These are phyloP conservation scores for Bellardia bayeri DNA, from an alignment of 2,888 invertebrate genomes.

Conservation along the genomic window DNA sequence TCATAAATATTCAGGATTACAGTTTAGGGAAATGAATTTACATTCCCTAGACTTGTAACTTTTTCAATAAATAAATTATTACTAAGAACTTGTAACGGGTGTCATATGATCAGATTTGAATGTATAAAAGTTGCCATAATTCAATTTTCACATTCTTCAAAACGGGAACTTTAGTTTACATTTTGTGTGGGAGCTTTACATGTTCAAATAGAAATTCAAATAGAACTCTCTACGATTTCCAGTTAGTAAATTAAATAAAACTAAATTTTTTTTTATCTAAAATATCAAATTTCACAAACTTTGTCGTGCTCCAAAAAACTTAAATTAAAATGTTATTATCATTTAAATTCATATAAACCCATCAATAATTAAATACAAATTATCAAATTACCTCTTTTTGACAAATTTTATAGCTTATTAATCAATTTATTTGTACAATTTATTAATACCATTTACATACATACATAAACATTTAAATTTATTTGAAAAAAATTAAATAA, in stretches of 20 bases:
- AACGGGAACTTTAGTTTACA: neutral
- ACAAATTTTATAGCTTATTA: conserved; percentile 49
- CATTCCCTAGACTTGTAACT: neutral
- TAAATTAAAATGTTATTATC: neutral
- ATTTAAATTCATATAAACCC: conserved; percentile 5
- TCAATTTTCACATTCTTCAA: neutral
- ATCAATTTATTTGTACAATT: conserved; percentile 31
- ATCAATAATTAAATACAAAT: conserved; percentile 23
- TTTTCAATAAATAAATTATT: no score
- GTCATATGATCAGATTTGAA: no score
- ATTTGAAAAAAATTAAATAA: neutral
- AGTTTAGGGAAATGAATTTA: neutral
- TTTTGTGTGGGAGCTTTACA: neutral
- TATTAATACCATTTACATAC: conserved; percentile 23
- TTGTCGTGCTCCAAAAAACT: conserved; percentile 1
- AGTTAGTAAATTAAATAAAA: neutral
- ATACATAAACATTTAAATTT: neutral
- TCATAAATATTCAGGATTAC: neutral
- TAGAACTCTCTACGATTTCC: neutral
- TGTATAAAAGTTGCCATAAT: neutral
- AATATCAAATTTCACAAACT: conserved; percentile 10
- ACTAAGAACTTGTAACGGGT: no score
- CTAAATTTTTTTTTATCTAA: neutral
- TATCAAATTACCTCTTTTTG: conserved; percentile 42
- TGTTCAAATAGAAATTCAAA: neutral